phyloP scores from a whole-genome alignment of 2,797 vertebrate genomes.

The Lepilemur septentrionalis region DNA sequence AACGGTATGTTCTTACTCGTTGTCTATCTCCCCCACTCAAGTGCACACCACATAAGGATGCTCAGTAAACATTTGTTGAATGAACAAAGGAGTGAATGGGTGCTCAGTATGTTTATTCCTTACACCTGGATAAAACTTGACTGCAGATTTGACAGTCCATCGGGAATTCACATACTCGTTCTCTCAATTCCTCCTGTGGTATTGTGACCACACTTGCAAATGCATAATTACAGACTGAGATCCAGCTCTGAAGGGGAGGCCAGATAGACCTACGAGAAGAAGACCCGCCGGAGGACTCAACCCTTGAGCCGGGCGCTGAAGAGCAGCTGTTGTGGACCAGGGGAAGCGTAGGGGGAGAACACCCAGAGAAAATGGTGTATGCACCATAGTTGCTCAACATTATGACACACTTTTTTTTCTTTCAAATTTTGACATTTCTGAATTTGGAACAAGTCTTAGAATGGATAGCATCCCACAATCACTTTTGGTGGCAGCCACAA shows the following conservation, averaged over 20 bases:
- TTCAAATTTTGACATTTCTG: not conserved
- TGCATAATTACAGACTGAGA: not conserved
- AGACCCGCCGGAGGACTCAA: not conserved
- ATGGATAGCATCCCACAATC: not conserved
- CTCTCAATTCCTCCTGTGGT: not conserved
- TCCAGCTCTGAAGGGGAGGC: not conserved
- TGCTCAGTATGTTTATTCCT: not conserved
- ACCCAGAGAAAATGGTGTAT: not conserved
- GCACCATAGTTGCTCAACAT: not conserved
- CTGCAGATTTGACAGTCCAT: not conserved
- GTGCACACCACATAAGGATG: not conserved
- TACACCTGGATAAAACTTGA: not conserved
- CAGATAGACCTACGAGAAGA: not conserved
- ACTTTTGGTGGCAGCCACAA: not conserved
- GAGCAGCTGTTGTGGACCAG: accelerated
- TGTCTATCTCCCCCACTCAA: not conserved
- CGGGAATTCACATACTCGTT: not conserved
- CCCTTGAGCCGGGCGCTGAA: not conserved
- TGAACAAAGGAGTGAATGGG: not conserved
- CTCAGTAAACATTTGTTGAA: not conserved
- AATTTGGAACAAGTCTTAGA: not conserved
- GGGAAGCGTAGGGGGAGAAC: no score
- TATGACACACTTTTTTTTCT: accelerated
- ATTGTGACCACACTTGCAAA: not conserved
- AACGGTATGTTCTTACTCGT: not conserved